A percentile compares a stretch with the other conserved stretches of the same genome.
These are phyloP conservation scores for Falcaria lacertinaria DNA, from an alignment of 2,888 invertebrate genomes.

Conservation along the genomic window DNA sequence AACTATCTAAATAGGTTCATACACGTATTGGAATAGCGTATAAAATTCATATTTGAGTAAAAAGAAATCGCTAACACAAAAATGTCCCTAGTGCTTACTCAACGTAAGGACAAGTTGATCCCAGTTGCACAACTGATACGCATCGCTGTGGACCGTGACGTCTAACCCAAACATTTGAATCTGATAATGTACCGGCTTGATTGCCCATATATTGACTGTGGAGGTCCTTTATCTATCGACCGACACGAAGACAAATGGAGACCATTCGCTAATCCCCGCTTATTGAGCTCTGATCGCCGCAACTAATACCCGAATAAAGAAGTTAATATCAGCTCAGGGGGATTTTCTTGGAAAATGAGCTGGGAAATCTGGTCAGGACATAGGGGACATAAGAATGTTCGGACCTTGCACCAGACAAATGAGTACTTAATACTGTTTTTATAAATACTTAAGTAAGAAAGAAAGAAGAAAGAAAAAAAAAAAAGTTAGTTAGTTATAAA, in stretches of 20 bases:
- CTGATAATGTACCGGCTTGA: constrained; percentile 17
- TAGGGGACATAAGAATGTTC: too few relatives aligned
- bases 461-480: too few relatives aligned
- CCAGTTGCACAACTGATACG: background rate
- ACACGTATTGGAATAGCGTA: too few relatives aligned
- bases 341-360: background rate
- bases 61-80: background rate
- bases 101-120: background rate
- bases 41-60: too few relatives aligned
- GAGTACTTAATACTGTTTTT: too few relatives aligned
- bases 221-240: constrained; percentile 30
- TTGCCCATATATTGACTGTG: constrained; percentile 37
- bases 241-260: constrained; percentile 42
- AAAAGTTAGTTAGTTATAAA: too few relatives aligned
- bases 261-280: constrained; percentile 37
- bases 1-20: too few relatives aligned
- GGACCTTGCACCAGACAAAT: too few relatives aligned
- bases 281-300: constrained; percentile 31
- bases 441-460: too few relatives aligned
- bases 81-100: background rate
- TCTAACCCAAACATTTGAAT: constrained; percentile 12
- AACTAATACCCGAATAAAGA: constrained; percentile 27
- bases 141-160: background rate
- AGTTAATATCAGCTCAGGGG: background rate
- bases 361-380: background rate